Evolutionary conservation across 2,888 invertebrate genomes (phyloP), one percentile per base, ranked within the genome.

Genomic region (Ariolimax columbianus): DNA sequence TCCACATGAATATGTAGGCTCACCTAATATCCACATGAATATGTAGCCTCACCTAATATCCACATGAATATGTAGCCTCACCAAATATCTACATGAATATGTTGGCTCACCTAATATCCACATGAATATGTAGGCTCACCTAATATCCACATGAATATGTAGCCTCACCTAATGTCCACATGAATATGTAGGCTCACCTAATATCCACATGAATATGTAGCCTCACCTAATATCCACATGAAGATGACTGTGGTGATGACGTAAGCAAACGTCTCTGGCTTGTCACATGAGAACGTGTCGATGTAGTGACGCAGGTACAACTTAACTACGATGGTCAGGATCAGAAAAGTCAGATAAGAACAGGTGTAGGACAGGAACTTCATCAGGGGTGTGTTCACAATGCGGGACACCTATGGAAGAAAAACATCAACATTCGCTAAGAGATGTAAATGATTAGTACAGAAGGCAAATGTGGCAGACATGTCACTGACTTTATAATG

Each of bases 281-380:
- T 88, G 40, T 90, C 87, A 86, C 92, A 91, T 33, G 90, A 88
- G 23, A 91, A 87, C 63, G 88, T 89, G 73, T 90, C 86, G 88
- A 89, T 90, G 73, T 89, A 84, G 59, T 89, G 88, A 14, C 89
- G 89, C 19, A 90, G 87, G 77, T 89, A 87, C 40, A 92, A 84
- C 75, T 90, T 89, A 63, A 90, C 89, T 36, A 90, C 88, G 84
- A 91, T 89, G 80, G 91, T 88, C 11, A 92, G 87, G n/a, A 90
- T 82, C 30, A 92, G 89, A 81, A 92, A 92, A 1, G 91, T 86
- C 40, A 92, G 88, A 89, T 92, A 92, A 55, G 92, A 91, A 63
- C 91, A 91, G 30, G 92, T 91, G 89, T 92, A 92, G 55, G 89
- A 91, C 63, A 92, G 86, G 86, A 92, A 92, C 80, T 91, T 90